These are phyloP conservation scores for Gymnocheta viridis DNA, from an alignment of 2,888 invertebrate species.

Conservation along the genomic window DNA sequence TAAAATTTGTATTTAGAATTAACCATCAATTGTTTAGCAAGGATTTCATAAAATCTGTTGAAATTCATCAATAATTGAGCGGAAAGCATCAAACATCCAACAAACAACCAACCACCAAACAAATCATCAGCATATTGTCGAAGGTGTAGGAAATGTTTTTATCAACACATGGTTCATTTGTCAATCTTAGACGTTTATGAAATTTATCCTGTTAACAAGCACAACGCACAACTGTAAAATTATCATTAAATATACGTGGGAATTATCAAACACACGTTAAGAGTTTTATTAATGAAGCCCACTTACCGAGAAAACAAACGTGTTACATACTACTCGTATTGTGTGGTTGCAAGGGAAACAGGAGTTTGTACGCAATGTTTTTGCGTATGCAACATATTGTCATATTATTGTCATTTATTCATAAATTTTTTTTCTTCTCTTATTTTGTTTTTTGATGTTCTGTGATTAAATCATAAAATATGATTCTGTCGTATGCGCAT, in stretches of 20 bases:
- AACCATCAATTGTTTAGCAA: conserved; percentile 15
- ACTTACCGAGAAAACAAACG: background rate
- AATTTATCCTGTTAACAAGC: conserved; percentile 52
- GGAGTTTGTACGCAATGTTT: conserved; percentile 2
- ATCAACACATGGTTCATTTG: conserved; percentile 66
- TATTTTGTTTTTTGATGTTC: conserved; percentile 44
- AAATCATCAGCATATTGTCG: conserved; percentile 14
- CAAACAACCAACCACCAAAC: conserved; percentile 44
- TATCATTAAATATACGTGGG: conserved; percentile 61
- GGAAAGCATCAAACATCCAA: background rate
- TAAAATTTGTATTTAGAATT: background rate
- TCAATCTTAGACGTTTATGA: conserved; percentile 50
- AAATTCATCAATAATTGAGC: conserved; percentile 27
- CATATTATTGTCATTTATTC: conserved; percentile 64
- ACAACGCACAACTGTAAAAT: conserved; percentile 52
- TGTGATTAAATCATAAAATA: conserved; percentile 68
- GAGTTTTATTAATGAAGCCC: conserved; percentile 46
- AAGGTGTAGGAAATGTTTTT: conserved; percentile 46
- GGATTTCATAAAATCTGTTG: conserved; percentile 40
- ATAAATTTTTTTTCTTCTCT: conserved; percentile 43
- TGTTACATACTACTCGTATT: background rate
- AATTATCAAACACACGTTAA: conserved; percentile 45
- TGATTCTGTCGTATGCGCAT: conserved; percentile 38
- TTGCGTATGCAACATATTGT: conserved; percentile 63
- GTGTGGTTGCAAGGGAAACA: background rate